A percentile compares a stretch with the other conserved stretches of the same genome.
phyloP scores from a whole-genome alignment of 2,113 vertebrate species.

The Suricata suricatta region DNA sequence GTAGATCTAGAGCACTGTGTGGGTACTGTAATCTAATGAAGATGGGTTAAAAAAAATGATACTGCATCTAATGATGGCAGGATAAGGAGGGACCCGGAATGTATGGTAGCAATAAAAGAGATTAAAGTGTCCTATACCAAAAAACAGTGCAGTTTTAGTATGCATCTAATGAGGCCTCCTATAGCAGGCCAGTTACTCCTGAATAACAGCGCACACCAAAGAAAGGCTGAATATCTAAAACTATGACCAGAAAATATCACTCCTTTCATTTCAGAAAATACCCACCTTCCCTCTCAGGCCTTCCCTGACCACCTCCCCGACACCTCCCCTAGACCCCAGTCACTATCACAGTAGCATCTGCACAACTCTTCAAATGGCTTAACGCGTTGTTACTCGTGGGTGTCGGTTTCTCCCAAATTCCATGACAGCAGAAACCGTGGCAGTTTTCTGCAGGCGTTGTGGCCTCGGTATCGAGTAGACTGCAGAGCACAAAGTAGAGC shows the following conservation, averaged over 20 bases:
- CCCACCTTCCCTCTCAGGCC: neutral
- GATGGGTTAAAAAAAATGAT: constrained; percentile 15
- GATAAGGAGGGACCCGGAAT: constrained; percentile 20
- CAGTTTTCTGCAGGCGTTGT: neutral
- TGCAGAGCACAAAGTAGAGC: neutral
- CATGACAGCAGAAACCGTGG: neutral
- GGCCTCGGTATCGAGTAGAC: neutral
- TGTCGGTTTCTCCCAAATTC: neutral
- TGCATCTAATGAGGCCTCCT: constrained; percentile 52
- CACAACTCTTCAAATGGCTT: neutral
- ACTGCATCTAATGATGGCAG: constrained; percentile 28
- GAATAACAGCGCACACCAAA: constrained; percentile 12
- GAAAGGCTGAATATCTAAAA: constrained; percentile 1
- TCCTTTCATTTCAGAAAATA: neutral
- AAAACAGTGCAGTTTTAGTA: constrained; percentile 32
- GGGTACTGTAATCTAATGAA: constrained; percentile 58
- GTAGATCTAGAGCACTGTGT: neutral
- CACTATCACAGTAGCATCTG: constrained; percentile 17
- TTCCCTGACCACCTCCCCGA: neutral
- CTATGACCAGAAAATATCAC: neutral
- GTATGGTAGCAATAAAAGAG: constrained; percentile 54
- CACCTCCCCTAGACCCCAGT: neutral
- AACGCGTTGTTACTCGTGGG: neutral
- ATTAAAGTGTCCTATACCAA: constrained; percentile 36
- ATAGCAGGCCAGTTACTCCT: neutral